A percentile compares a stretch with the other conserved stretches of the same genome.
phyloP scores from a whole-genome alignment of 23 tunicate species.

The Trididemnum miniatum region DNA sequence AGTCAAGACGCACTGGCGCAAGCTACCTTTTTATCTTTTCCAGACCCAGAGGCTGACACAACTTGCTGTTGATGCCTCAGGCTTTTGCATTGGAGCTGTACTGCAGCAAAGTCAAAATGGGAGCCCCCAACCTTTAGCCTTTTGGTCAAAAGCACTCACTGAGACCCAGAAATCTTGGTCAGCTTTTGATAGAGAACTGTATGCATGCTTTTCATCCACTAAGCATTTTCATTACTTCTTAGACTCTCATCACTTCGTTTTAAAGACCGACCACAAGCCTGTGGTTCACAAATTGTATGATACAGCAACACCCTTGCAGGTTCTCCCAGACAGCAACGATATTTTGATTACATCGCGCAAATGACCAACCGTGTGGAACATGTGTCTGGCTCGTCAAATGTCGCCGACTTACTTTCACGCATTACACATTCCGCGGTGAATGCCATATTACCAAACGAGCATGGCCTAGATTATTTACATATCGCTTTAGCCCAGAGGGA shows the following conservation, averaged over 20 bases:
- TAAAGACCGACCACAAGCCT: neutral
- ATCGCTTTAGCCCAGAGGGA: neutral
- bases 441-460: neutral
- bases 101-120: neutral
- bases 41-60: neutral
- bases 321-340: neutral
- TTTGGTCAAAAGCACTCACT: neutral
- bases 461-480: neutral
- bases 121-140: neutral
- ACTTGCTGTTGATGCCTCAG: neutral
- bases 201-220: neutral
- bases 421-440: neutral
- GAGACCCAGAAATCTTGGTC: constrained; percentile 1
- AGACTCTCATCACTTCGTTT: neutral
- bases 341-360: constrained; percentile 3
- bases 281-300: neutral
- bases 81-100: neutral
- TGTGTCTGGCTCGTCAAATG: neutral
- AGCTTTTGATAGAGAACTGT: neutral
- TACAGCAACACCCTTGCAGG: neutral
- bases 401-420: neutral
- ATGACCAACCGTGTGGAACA: neutral
- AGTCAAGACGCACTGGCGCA: neutral
- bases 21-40: neutral
- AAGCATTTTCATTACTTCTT: neutral